A percentile compares a stretch with the other conserved stretches of the same genome.
Evolutionary conservation across 2,888 invertebrate species (phyloP).

Genomic region (Dolomedes plantarius): DNA sequence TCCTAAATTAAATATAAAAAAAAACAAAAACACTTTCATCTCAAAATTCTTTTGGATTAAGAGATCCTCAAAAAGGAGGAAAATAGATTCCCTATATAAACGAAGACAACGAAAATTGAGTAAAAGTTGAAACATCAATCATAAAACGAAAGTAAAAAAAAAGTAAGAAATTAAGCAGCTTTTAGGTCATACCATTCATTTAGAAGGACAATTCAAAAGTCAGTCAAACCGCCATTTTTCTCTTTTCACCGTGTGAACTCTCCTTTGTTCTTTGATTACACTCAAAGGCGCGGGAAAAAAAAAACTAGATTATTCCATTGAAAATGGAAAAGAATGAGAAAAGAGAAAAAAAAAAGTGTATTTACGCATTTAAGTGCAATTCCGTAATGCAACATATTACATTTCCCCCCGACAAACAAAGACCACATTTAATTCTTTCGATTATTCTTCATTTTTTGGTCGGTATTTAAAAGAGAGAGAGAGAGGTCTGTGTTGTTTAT

Average conservation of each 20-base stretch:
- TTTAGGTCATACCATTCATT: constrained; percentile 58
- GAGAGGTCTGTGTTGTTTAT: constrained; percentile 35
- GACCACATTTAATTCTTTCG: constrained; percentile 71
- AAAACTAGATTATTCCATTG: constrained; percentile 20
- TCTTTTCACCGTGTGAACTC: constrained; percentile 51
- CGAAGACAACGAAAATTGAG: background rate
- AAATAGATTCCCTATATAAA: background rate
- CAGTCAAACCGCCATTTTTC: constrained; percentile 49
- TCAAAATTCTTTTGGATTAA: constrained; percentile 23
- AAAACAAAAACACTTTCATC: background rate
- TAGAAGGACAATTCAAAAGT: constrained; percentile 55
- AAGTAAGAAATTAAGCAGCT: constrained; percentile 38
- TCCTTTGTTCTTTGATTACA: constrained; percentile 38
- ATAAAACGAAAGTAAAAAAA: constrained; percentile 36
- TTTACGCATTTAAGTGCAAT: constrained; percentile 64
- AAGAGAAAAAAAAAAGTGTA: constrained; percentile 26
- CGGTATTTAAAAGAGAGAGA: constrained; percentile 58
- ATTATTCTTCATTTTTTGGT: constrained; percentile 68
- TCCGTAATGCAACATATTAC: constrained; percentile 63
- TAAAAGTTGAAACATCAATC: constrained; percentile 60
- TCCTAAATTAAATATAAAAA: background rate
- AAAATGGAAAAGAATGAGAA: constrained; percentile 46
- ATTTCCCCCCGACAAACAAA: constrained; percentile 65
- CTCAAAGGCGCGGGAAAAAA: constrained; percentile 46
- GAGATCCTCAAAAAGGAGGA: constrained; percentile 13